Percentiles rank a stretch among this genome's conserved stretches.
phyloP scores from a whole-genome alignment of 2,797 vertebrate species.

The Acrossocheilus fasciatus region DNA sequence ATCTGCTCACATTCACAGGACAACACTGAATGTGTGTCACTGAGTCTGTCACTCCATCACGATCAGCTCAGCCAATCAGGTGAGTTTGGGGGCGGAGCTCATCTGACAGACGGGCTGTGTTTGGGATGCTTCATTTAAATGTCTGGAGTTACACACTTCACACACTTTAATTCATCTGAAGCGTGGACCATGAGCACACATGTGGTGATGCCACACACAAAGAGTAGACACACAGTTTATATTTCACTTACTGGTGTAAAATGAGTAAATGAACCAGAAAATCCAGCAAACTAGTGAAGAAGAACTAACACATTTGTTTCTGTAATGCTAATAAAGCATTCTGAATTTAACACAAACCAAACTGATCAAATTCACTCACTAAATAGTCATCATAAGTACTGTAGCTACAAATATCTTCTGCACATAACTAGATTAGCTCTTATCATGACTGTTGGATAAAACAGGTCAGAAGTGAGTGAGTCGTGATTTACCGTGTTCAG shows the following conservation, averaged over 20 bases:
- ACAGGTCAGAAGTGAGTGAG: neutral
- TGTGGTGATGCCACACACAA: neutral
- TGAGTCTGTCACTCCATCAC: neutral
- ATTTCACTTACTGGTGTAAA: neutral
- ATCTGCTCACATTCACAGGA: neutral
- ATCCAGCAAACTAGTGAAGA: neutral
- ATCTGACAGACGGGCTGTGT: neutral
- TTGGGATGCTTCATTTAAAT: too few species aligned
- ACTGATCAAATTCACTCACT: too few species aligned
- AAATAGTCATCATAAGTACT: too few species aligned
- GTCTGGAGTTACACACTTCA: too few species aligned
- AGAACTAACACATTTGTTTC: neutral
- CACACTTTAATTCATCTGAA: too few species aligned
- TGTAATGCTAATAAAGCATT: too few species aligned
- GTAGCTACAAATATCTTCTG: neutral
- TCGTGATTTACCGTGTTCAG: conserved; percentile 77
- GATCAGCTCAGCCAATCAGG: neutral
- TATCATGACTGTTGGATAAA: neutral
- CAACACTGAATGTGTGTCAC: neutral
- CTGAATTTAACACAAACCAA: too few species aligned
- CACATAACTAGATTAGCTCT: neutral
- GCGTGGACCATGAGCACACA: neutral
- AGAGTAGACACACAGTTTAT: neutral
- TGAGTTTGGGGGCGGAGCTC: neutral
- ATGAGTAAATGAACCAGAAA: neutral